Percentiles rank a stretch among this genome's conserved stretches.
These are phyloP conservation scores for Deilephila elpenor DNA, from an alignment of 2,888 invertebrate species.

Conservation along the genomic window DNA sequence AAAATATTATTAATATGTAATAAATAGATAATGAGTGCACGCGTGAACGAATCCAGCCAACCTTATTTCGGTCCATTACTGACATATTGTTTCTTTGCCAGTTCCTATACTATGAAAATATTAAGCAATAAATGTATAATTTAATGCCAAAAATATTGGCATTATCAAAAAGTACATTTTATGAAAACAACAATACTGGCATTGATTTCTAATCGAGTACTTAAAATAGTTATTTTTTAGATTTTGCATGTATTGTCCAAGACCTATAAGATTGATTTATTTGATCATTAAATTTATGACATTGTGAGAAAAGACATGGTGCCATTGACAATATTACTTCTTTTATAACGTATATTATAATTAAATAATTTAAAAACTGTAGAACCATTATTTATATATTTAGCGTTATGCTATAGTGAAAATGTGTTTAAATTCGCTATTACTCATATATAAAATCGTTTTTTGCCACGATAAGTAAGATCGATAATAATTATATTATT, in stretches of 20 bases:
- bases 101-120: background rate
- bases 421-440: background rate
- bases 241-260: background rate
- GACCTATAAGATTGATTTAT: background rate
- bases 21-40: background rate
- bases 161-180: background rate
- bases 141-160: background rate
- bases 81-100: background rate
- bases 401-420: background rate
- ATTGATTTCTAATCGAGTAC: background rate
- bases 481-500: background rate
- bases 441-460: background rate
- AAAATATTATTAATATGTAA: constrained; percentile 16
- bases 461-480: background rate
- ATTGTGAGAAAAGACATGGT: constrained; percentile 45
- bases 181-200: background rate
- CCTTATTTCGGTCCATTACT: background rate
- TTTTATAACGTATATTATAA: constrained; percentile 52
- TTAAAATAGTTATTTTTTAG: background rate
- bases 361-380: constrained; percentile 28
- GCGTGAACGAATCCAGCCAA: constrained; percentile 7
- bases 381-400: constrained; percentile 31
- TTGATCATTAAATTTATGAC: constrained; percentile 12
- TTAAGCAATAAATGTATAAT: background rate
- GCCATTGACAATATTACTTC: constrained; percentile 79